Evolutionary conservation across 2,888 invertebrate species (phyloP), one percentile per base, ranked within the genome.

Genomic region (Pimpla rufipes): DNA sequence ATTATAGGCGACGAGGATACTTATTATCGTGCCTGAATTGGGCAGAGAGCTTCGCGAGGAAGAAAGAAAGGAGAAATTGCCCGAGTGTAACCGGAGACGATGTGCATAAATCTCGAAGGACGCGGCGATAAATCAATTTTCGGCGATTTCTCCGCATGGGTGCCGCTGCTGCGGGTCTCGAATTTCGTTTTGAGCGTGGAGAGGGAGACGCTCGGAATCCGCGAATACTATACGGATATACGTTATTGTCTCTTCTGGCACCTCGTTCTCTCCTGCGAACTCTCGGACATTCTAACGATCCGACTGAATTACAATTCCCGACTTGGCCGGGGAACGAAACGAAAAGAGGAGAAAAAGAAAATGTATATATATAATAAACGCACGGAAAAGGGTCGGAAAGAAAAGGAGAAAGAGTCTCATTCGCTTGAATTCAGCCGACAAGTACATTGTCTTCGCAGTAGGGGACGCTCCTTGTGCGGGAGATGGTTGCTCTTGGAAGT

Each of bases 51-150:
- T 50, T 50, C 35, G 35, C 13, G n/a, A 55, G 45, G 37, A 45
- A 45, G 59, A 62, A 71, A 76, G 47, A 71, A 83, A 62, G 42
- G 47, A 79, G 71, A 67, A 75, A 76, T 73, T 73, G 66, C 70
- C 64, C 81, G 59, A 47, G 78, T 81, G 82, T 87, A 87, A 87
- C 85, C 87, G 85, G 85, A 83, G 83, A 76, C 81, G 74, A 84
- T 85, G 84, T 85, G 82, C 88, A 89, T 88, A 88, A 89, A 89
- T 89, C 85, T 79, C 68, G 70, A 83, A 84, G 75, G 87, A 86
- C 86, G 81, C 81, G 59, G 64, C 84, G 81, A 88, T 89, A 88
- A 89, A 89, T 89, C 87, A 89, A 88, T 88, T 89, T 88, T 87
- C 74, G 85, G 85, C 85, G 82, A 81, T 80, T 82, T 40, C 81